These are phyloP conservation scores for Eupeodes luniger DNA, from an alignment of 2,888 invertebrate genomes.

Conservation along the genomic window DNA sequence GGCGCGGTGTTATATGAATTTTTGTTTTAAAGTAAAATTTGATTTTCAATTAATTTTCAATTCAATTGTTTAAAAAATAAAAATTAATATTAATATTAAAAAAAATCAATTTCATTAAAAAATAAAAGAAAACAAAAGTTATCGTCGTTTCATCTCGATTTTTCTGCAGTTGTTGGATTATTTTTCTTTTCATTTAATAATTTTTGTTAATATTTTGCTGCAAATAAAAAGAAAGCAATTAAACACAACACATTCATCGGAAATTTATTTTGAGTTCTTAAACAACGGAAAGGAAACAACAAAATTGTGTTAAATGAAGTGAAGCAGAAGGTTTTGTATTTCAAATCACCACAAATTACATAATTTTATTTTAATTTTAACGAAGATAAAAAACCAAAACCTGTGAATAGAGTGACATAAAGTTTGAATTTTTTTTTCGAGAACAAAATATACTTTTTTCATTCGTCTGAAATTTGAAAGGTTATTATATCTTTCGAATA, in stretches of 20 bases:
- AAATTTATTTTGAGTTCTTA: conserved; percentile 30
- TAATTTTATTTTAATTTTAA: conserved; percentile 23
- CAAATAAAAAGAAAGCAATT: conserved; percentile 3
- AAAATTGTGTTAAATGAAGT: conserved; percentile 71
- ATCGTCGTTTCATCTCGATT: conserved; percentile 68
- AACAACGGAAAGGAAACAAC: conserved; percentile 30
- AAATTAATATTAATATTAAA: not conserved
- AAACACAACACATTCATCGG: not conserved
- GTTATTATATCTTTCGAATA: conserved; percentile 41
- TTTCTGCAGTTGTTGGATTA: conserved; percentile 47
- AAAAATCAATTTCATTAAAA: conserved; percentile 28
- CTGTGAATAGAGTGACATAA: conserved; percentile 59
- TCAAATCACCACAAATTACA: conserved; percentile 23
- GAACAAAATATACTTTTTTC: conserved; percentile 21
- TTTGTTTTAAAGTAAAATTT: conserved; percentile 39
- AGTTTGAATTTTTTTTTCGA: conserved; percentile 27
- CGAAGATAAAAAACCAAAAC: not conserved
- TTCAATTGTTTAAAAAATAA: conserved; percentile 35
- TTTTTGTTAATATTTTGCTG: conserved; percentile 1
- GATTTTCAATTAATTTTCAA: conserved; percentile 24
- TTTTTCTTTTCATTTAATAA: not conserved
- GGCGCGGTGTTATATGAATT: conserved; percentile 68
- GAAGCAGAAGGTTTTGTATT: conserved; percentile 50
- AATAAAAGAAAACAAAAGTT: conserved; percentile 24
- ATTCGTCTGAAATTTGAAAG: conserved; percentile 51